Evolutionary conservation across 2,113 vertebrate species (phyloP).

Genomic region (Varanus salvator): DNA sequence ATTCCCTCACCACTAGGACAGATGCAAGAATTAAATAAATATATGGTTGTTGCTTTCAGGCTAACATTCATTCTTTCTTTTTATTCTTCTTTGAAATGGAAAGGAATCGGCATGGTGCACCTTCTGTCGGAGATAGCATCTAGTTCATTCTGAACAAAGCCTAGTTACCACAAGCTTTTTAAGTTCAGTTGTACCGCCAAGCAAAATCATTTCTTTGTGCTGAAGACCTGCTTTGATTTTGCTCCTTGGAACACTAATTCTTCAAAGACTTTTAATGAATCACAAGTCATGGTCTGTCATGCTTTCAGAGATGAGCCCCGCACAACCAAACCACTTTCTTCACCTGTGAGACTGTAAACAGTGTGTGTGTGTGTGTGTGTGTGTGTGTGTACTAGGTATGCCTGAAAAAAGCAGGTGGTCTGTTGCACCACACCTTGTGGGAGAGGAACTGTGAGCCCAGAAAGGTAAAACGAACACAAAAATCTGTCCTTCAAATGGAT

Average conservation of each 20-base stretch:
- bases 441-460: neutral
- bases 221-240: constrained; percentile 29
- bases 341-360: neutral
- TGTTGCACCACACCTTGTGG: neutral
- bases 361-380: no score
- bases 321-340: neutral
- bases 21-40: constrained; percentile 32
- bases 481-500: neutral
- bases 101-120: constrained; percentile 11
- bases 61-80: constrained; percentile 19
- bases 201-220: neutral
- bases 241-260: neutral
- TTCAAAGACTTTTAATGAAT: constrained; percentile 13
- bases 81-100: constrained; percentile 18
- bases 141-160: constrained; percentile 48
- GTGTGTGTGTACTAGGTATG: constrained; percentile 3
- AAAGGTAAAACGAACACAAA: no score
- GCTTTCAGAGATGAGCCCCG: neutral
- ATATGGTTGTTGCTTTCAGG: neutral
- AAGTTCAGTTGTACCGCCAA: constrained; percentile 28
- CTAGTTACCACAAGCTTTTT: constrained; percentile 1
- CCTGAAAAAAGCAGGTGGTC: no score
- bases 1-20: constrained; percentile 47
- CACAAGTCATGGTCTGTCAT: constrained; percentile 15
- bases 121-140: constrained; percentile 40